A percentile compares a stretch with the other conserved stretches of the same genome.
Conservation (phyloP, 2,113 vertebrate genomes). For the Chionomys nivalis region DNA sequence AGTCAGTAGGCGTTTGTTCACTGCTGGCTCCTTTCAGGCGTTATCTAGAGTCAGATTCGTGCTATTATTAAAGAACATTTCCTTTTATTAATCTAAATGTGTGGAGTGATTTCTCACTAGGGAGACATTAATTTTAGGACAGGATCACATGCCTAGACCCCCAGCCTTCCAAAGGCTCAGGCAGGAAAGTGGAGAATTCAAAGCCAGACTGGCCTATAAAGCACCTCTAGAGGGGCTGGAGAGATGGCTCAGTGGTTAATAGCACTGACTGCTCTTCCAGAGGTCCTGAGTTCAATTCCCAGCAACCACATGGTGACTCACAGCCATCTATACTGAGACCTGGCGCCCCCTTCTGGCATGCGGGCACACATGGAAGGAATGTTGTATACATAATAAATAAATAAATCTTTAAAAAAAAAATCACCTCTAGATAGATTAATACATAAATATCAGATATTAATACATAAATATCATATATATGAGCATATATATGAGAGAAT, state of each 20-base stretch:
- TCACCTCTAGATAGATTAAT: background rate
- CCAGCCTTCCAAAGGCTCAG: background rate
- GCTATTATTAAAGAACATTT: background rate
- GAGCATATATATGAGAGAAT: background rate
- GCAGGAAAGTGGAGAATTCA: background rate
- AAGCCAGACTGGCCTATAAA: background rate
- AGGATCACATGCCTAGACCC: background rate
- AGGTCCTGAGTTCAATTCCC: no score
- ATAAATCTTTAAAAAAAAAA: no score
- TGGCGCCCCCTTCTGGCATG: no score
- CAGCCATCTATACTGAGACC: no score
- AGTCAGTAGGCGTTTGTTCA: background rate
- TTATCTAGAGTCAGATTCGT: background rate
- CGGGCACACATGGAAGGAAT: no score
- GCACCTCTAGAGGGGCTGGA: background rate
- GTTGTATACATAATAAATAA: no score
- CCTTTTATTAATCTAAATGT: background rate
- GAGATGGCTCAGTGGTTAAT: no score
- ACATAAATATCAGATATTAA: no score
- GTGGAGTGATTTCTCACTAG: background rate
- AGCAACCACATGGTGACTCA: no score
- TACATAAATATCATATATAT: no score
- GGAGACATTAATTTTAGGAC: background rate
- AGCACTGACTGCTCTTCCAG: no score
- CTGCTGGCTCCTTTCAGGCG: background rate